Base-by-base conservation (phyloP, 2,888 invertebrate genomes). In the Teleogryllus oceanicus region DNA sequence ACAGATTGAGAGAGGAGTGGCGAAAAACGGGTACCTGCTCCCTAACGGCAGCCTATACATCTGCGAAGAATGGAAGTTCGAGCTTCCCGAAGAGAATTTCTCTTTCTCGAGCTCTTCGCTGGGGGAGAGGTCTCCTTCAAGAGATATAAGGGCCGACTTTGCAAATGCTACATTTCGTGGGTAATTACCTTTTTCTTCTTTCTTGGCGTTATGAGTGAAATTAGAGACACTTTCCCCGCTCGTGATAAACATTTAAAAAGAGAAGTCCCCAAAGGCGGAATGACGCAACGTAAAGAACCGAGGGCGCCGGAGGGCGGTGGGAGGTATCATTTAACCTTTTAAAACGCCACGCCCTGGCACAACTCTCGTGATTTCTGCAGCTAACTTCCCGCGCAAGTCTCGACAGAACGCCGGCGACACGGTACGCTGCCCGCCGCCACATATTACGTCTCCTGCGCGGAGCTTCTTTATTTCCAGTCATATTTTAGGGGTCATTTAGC, bases 161-260 rank as follows among this genome's bases (percentile, higher is more conserved):
- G 62, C 62, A 62, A 62, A 62, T n/a, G 62, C 62, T 62, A 62
- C 62, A 62, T 62, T 62, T 62, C 62, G 16, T 62, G 62, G 62
- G 62, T 62, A 62, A 62, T 62, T 62, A 62, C 62, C 62, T 62
- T 62, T 62, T 62, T 62, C 62, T 62, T 62, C 62, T 62, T 62
- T n/a, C 62, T 62, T 62, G 62, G 62, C 62, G 62, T 62, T 62
- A 62, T 62, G 62, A 62, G 62, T 62, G 62, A 62, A 62, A 62
- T 62, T 62, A 62, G 62, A 62, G 62, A 11, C 62, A 62, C 62
- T 62, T 62, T 62, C 16, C n/a, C n/a, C 62, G 62, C 62, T 62
- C 62, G 5, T 62, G 62, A 62, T 62, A 62, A 62, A 62, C 62
- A 62, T 62, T 62, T 62, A 62, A 62, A 62, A 62, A 62, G 62